Conservation (phyloP, 2,888 invertebrate genomes). For the Trissolcus japonicus region DNA sequence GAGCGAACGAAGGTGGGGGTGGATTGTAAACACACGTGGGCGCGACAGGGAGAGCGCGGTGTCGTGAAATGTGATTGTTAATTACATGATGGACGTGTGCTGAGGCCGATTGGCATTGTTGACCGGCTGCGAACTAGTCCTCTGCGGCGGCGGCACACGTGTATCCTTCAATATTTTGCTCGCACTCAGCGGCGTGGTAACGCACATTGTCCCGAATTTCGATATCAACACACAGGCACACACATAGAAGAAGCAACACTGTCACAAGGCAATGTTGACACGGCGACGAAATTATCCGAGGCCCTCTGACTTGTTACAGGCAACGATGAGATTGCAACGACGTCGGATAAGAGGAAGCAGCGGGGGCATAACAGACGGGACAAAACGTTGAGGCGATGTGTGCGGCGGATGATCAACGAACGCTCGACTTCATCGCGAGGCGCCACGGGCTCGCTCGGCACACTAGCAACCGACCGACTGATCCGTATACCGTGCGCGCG, state of each 20-base stretch:
- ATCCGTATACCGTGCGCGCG: constrained; percentile 57
- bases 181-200: constrained; percentile 70
- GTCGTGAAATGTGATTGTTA: constrained; percentile 3
- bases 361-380: too few relatives aligned
- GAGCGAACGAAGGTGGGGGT: neutral
- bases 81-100: constrained; percentile 56
- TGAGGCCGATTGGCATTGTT: constrained; percentile 44
- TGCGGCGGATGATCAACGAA: neutral
- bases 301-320: constrained; percentile 3
- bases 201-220: constrained; percentile 68
- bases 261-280: neutral
- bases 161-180: constrained; percentile 72
- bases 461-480: constrained; percentile 66
- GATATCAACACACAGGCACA: constrained; percentile 14
- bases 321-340: too few relatives aligned
- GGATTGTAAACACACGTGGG: constrained; percentile 24
- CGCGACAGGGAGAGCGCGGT: neutral
- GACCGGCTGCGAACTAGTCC: constrained; percentile 39
- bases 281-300: constrained; percentile 17
- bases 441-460: constrained; percentile 71
- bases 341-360: too few relatives aligned
- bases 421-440: constrained; percentile 60
- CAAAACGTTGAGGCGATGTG: neutral
- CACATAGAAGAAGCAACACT: constrained; percentile 1
- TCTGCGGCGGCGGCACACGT: constrained; percentile 62